phyloP scores from a whole-genome alignment of 2,888 invertebrate species.

The Conops quadrifasciatus region DNA sequence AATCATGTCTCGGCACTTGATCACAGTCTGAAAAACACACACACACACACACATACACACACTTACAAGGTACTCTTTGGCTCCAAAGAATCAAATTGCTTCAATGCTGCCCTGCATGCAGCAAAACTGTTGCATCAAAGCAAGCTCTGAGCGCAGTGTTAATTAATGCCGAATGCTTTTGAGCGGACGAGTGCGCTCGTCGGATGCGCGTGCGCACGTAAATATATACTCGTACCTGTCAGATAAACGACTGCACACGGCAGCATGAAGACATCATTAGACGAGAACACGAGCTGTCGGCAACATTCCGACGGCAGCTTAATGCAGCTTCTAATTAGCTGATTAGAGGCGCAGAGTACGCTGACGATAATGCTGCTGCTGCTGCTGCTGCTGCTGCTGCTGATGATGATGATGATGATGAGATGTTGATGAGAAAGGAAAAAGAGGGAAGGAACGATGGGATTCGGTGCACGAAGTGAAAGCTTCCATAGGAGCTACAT shows the following conservation, averaged over 20 bases:
- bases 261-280: conserved; percentile 21
- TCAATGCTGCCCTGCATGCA: not conserved
- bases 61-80: too few species aligned
- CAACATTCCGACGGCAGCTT: conserved; percentile 20
- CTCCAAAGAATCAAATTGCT: too few species aligned
- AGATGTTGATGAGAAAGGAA: too few species aligned
- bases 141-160: too few species aligned
- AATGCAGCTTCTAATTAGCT: conserved; percentile 25
- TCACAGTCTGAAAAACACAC: not conserved
- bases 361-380: not conserved
- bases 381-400: not conserved
- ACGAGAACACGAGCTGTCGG: not conserved
- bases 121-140: too few species aligned
- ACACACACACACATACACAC: too few species aligned
- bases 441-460: too few species aligned
- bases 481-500: too few species aligned
- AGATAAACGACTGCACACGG: conserved; percentile 9
- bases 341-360: conserved; percentile 1
- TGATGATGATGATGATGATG: not conserved
- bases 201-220: not conserved
- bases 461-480: too few species aligned
- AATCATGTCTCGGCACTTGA: conserved; percentile 19
- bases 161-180: too few species aligned
- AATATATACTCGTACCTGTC: not conserved
- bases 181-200: not conserved